Base-by-base conservation (phyloP, 2,888 invertebrate genomes). In the Patella pellucida region DNA sequence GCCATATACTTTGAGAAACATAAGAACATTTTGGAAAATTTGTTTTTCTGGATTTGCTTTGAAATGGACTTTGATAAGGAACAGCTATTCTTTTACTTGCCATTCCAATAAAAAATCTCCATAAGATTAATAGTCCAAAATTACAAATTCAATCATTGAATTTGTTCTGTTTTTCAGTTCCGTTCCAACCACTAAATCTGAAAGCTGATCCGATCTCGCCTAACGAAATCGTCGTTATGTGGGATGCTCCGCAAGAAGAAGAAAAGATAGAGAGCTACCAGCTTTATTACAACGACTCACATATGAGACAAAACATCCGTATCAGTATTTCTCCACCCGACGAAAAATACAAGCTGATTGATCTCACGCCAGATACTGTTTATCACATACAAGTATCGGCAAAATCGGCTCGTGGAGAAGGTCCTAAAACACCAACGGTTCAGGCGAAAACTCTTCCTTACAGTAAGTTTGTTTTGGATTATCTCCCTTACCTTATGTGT, bases 311-410 rank as follows among this genome's bases (percentile, higher is more conserved):
- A 82, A 87, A 85, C 68, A 85, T 86, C 51, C 86, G 86, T 16
- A 80, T 88, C 68, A 86, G 84, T 62, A 87, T 90, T 54, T 76
- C 81, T 9, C 88, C 89, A 2, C 86, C 88, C 2, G 82, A 83
- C 3, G 82, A 82, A 50, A 83, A 78, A 51, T 97, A 96, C 93
- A 95, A 95, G 31, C 93, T 99, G 86, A 95, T 95, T 85, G 96
- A 96, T 75, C 93, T 99, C 69, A 97, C 97, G 91, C 98, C 99
- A 52, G 96, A 98, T 93, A 98, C 98, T 15, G 92, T 97, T 85
- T 99, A 99, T 93, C 97, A 96, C 92, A 96, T 99, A 88, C 97
- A 98, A 96, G 93, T 99, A 85, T 97, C 98, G 16, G 99, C 98
- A 77, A 93, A 96, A 83, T 97, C 97, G 19, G 95, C 93, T 95